Percentiles rank a stretch among this genome's conserved stretches.
Evolutionary conservation across 2,113 vertebrate species (phyloP).

Genomic region (Cathartes aura): DNA sequence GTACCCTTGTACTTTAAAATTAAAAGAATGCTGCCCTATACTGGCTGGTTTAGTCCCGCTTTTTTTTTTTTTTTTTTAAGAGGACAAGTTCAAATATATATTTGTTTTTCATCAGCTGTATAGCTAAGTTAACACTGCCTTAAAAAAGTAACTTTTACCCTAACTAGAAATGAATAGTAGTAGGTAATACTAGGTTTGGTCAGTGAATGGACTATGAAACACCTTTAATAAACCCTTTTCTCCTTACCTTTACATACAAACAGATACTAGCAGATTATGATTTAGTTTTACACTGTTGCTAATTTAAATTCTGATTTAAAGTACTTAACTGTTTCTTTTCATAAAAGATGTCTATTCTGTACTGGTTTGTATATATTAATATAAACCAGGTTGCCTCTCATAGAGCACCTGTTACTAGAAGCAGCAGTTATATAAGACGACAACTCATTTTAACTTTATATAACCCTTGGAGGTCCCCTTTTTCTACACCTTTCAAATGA

Average conservation of each 20-base stretch:
- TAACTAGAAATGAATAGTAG: neutral
- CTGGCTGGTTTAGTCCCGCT: neutral
- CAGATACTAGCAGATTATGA: neutral
- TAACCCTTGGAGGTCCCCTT: neutral
- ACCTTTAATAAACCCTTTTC: neutral
- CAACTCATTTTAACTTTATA: neutral
- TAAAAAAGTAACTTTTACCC: neutral
- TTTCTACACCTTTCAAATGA: neutral
- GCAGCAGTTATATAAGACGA: neutral
- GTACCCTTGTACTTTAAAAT: neutral
- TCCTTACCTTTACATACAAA: neutral
- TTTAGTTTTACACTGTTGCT: fast-evolving
- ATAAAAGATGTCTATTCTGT: neutral
- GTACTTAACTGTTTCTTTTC: neutral
- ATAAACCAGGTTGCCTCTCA: neutral
- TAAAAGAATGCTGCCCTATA: neutral
- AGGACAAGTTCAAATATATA: neutral
- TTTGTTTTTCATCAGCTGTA: neutral
- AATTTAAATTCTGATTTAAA: neutral
- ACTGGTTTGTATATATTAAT: neutral
- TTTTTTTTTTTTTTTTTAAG: neutral
- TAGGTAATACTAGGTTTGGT: neutral
- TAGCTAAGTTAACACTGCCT: neutral
- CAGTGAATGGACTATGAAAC: neutral
- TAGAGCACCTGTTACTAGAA: neutral